These are phyloP conservation scores for Peromyscus nudipes DNA, from an alignment of 2,797 vertebrate species.

Conservation along the genomic window DNA sequence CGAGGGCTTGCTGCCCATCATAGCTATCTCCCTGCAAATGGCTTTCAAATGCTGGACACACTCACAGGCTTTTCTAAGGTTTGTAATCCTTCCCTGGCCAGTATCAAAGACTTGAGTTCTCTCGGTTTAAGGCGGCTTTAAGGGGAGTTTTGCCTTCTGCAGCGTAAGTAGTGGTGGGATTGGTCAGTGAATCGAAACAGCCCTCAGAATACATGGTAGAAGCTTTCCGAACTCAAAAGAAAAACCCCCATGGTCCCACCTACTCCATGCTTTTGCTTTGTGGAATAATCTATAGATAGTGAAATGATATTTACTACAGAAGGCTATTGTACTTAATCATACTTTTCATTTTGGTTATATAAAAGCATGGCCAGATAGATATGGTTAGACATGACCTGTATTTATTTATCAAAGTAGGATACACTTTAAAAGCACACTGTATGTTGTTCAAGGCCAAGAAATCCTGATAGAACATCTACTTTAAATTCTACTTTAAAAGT, in stretches of 20 bases:
- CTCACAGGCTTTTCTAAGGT: background rate
- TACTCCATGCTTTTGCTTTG: background rate
- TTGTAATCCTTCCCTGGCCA: background rate
- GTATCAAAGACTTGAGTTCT: background rate
- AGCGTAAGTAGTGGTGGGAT: background rate
- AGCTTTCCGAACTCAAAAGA: background rate
- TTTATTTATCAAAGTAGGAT: background rate
- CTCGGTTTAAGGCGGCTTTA: background rate
- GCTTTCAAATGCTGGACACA: background rate
- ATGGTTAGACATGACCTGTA: background rate
- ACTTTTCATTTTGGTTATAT: background rate
- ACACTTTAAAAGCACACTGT: background rate
- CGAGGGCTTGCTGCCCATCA: background rate
- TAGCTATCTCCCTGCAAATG: background rate
- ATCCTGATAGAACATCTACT: background rate
- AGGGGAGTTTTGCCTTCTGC: background rate
- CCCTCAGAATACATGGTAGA: fast-evolving
- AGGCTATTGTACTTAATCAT: background rate
- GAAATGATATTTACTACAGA: background rate
- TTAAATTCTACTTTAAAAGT: background rate
- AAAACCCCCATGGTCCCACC: background rate
- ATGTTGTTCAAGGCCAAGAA: background rate
- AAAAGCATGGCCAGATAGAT: background rate
- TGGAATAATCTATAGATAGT: background rate
- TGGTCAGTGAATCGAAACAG: background rate